These are phyloP conservation scores for Drosophila algonquin DNA, from an alignment of 2,888 invertebrate species.

Conservation along the genomic window DNA sequence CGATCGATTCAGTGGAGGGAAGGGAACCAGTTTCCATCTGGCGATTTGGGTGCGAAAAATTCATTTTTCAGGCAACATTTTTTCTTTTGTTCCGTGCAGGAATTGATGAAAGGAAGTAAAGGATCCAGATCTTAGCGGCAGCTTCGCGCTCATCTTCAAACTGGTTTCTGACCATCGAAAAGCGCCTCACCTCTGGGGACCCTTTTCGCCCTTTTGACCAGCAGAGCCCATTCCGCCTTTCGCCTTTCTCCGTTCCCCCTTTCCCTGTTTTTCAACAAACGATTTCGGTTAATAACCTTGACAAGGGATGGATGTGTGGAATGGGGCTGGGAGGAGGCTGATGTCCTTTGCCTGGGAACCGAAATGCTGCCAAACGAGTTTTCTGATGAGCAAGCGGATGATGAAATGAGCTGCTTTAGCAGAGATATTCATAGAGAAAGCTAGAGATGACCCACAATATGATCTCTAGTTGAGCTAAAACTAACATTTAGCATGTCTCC, in stretches of 20 bases:
- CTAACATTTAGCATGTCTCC: background rate
- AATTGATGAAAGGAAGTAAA: slow-evolving; percentile 64
- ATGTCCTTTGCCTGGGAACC: slow-evolving; percentile 60
- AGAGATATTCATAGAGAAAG: slow-evolving; percentile 11
- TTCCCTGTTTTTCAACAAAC: slow-evolving; percentile 38
- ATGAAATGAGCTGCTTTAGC: background rate
- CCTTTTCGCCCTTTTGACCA: slow-evolving; percentile 62
- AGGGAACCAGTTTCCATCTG: slow-evolving; percentile 52
- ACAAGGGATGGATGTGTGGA: slow-evolving; percentile 43
- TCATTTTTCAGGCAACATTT: slow-evolving; percentile 51
- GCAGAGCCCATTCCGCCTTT: background rate
- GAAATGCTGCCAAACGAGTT: slow-evolving; percentile 62
- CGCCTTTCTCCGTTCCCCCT: slow-evolving; percentile 44
- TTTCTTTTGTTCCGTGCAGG: slow-evolving; percentile 65
- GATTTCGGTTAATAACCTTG: slow-evolving; percentile 54
- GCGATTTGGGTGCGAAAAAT: slow-evolving; percentile 37
- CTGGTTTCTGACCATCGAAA: slow-evolving; percentile 55
- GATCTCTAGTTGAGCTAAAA: background rate
- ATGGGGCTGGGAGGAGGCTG: slow-evolving; percentile 38
- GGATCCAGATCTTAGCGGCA: slow-evolving; percentile 37
- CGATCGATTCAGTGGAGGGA: background rate
- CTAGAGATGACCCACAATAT: background rate
- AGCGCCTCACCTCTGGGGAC: slow-evolving; percentile 71
- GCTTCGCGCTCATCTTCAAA: slow-evolving; percentile 65
- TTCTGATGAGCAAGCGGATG: background rate